These are phyloP conservation scores for Prunella himalayana DNA, from an alignment of 2,113 vertebrate species.

Conservation along the genomic window DNA sequence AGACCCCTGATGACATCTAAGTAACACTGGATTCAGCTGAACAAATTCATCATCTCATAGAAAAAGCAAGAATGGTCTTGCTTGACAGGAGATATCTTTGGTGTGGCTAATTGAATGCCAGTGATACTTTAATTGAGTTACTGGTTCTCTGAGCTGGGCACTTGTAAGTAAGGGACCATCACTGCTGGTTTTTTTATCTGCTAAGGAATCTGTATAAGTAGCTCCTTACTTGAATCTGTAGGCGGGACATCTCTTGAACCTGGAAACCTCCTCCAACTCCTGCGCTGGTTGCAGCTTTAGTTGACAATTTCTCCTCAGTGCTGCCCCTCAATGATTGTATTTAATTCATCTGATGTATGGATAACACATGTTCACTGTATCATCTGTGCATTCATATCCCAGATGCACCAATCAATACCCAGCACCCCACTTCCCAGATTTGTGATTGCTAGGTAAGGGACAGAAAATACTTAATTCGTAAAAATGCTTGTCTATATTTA, in stretches of 20 bases:
- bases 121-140: background rate
- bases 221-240: background rate
- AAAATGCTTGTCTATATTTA: background rate
- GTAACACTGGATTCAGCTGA: background rate
- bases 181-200: background rate
- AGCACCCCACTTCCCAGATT: background rate
- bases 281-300: accelerated
- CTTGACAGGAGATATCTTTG: background rate
- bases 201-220: background rate
- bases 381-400: background rate
- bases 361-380: background rate
- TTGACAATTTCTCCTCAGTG: background rate
- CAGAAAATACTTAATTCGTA: background rate
- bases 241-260: background rate
- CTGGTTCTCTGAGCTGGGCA: background rate
- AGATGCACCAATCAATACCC: background rate
- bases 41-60: background rate
- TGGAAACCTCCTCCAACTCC: background rate
- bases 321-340: background rate
- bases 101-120: background rate
- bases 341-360: background rate
- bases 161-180: background rate
- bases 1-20: background rate
- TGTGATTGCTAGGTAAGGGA: background rate
- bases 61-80: background rate